phyloP scores from a whole-genome alignment of 1,140 invertebrate species.

The Leptopilina clavipes region DNA sequence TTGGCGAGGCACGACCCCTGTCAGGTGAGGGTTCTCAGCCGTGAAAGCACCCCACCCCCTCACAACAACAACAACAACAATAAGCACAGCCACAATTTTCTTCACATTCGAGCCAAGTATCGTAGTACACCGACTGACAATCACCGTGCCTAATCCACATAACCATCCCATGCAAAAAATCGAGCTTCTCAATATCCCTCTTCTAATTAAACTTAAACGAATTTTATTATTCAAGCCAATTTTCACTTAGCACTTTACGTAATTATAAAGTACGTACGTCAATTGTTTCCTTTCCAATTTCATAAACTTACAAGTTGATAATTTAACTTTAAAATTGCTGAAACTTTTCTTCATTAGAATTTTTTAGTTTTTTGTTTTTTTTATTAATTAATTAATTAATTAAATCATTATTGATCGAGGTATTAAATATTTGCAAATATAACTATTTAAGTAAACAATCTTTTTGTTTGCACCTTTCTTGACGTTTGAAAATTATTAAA shows the following conservation, averaged over 20 bases:
- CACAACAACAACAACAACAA: conserved; percentile 48
- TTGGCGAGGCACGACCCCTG: conserved; percentile 92
- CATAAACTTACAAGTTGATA: too few relatives aligned
- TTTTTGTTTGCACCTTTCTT: too few relatives aligned
- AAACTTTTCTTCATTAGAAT: too few relatives aligned
- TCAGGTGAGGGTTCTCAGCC: conserved; percentile 82
- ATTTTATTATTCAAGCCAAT: not conserved
- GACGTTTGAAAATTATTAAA: too few relatives aligned
- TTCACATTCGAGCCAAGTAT: conserved; percentile 85
- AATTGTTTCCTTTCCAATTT: not conserved
- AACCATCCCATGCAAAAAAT: conserved; percentile 37
- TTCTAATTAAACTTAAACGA: not conserved
- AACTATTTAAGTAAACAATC: too few relatives aligned
- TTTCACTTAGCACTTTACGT: not conserved
- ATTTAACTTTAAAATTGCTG: too few relatives aligned
- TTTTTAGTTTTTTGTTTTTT: too few relatives aligned
- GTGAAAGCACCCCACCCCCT: conserved; percentile 69
- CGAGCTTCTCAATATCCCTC: not conserved
- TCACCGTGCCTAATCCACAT: conserved; percentile 56
- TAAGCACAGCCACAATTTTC: conserved; percentile 76
- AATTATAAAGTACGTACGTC: not conserved
- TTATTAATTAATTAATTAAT: too few relatives aligned
- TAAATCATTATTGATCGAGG: too few relatives aligned
- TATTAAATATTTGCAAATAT: too few relatives aligned
- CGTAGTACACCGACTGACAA: conserved; percentile 78